These are phyloP conservation scores for Podargus strigoides DNA, from an alignment of 2,797 vertebrate genomes.

Conservation along the genomic window DNA sequence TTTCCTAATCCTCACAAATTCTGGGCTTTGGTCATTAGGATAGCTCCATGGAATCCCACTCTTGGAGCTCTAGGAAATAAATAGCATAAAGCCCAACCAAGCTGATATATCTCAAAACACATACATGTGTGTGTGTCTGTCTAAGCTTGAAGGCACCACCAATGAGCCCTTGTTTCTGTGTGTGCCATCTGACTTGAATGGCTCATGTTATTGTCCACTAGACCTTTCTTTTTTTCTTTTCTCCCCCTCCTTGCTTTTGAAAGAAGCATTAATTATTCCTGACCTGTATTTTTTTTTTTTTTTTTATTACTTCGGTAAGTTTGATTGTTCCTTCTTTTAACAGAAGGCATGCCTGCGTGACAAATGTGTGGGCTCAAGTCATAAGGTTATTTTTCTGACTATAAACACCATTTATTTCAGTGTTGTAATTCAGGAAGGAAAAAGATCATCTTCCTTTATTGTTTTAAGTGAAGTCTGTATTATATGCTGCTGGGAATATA, in stretches of 20 bases:
- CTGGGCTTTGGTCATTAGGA: background rate
- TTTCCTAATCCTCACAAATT: background rate
- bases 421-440: background rate
- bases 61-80: background rate
- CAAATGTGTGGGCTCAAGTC: background rate
- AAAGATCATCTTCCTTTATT: background rate
- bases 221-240: background rate
- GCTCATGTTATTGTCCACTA: background rate
- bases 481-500: background rate
- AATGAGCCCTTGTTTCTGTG: background rate
- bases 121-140: background rate
- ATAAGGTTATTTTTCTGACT: background rate
- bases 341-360: background rate
- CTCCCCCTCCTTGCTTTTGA: background rate
- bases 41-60: background rate
- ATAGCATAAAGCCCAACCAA: background rate
- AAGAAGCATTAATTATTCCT: background rate
- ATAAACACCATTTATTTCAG: background rate
- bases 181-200: background rate
- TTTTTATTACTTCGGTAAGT: background rate
- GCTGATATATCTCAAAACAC: background rate
- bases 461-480: background rate
- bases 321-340: background rate
- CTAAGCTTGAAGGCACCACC: background rate
- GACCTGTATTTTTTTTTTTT: background rate